Evolutionary conservation across 2,888 invertebrate species (phyloP), one percentile per base, ranked within the genome.

Genomic region (Macrosiphum euphorbiae): DNA sequence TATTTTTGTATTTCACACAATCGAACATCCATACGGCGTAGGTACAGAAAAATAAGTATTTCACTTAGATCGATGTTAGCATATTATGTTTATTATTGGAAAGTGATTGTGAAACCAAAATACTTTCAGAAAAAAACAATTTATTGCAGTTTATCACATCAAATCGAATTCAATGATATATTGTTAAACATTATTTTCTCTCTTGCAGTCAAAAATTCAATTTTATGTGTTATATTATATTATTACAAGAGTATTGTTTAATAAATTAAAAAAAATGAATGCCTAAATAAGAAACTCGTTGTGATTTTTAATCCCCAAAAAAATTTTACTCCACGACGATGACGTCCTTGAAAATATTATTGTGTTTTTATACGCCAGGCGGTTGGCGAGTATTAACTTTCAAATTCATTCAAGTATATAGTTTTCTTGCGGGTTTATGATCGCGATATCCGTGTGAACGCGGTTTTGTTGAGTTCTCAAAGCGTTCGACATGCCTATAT

Each of bases 381-480:
- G 78, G 78, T 20, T 20, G 78, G 35, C 8, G 8, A 0, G 55
- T 78, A 78, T 78, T 78, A 78, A 78, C 78, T 78, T 78, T 78
- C 35, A 78, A 78, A 78, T 78, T 78, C 78, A 35, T 35, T 78
- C 35, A 35, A 20, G 78, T 78, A 78, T 78, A 78, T 78, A 35
- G 8, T 78, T 78, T 78, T 78, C 78, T 78, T 35, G 58, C 8
- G 35, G 35, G 35, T 78, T 78, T 35, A 78, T 35, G 35, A 78
- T 78, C 78, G 5, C 78, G 35, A 78, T 78, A 78, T 78, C 78
- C 78, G 78, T 78, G 78, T 78, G 78, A 78, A 78, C 78, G 35
- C 20, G 35, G 20, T 78, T 78, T 61, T 35, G 35, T 78, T 20
- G 35, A 78, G 78, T 35, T 78, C 78, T 78, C 78, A 78, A 41